Conservation (phyloP, 2,888 invertebrate genomes). For the Melikaiella ostensackeni region DNA sequence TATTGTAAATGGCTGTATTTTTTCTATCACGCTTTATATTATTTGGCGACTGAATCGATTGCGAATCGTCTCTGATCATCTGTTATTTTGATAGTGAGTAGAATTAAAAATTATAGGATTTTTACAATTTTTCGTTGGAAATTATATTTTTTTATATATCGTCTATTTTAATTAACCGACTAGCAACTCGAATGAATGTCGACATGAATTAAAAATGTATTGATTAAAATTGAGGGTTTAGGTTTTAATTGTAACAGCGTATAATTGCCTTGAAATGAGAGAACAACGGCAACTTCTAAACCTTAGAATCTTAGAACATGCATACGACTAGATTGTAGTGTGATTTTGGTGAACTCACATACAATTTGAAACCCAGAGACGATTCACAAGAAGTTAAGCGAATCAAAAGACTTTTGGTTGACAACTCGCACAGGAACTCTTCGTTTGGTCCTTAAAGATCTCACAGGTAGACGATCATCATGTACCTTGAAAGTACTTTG, state of each 20-base stretch:
- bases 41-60: slow-evolving; percentile 15
- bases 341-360: neutral
- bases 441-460: slow-evolving; percentile 72
- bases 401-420: slow-evolving; percentile 13
- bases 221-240: neutral
- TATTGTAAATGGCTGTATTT: neutral
- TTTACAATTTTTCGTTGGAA: neutral
- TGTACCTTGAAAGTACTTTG: slow-evolving; percentile 77
- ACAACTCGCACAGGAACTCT: slow-evolving; percentile 58
- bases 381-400: slow-evolving; percentile 29
- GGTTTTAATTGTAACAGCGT: neutral
- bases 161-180: slow-evolving; percentile 1
- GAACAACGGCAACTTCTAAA: neutral
- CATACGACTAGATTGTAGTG: slow-evolving; percentile 19
- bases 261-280: slow-evolving; percentile 10
- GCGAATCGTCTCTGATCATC: slow-evolving; percentile 35
- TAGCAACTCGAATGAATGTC: neutral
- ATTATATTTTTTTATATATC: slow-evolving; percentile 19
- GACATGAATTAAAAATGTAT: neutral
- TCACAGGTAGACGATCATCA: slow-evolving; percentile 74
- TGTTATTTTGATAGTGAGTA: neutral
- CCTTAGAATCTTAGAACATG: neutral
- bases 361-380: slow-evolving; percentile 16
- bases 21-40: neutral
- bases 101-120: neutral